phyloP scores from a whole-genome alignment of 2,113 vertebrate species.

The Aramus guarauna region DNA sequence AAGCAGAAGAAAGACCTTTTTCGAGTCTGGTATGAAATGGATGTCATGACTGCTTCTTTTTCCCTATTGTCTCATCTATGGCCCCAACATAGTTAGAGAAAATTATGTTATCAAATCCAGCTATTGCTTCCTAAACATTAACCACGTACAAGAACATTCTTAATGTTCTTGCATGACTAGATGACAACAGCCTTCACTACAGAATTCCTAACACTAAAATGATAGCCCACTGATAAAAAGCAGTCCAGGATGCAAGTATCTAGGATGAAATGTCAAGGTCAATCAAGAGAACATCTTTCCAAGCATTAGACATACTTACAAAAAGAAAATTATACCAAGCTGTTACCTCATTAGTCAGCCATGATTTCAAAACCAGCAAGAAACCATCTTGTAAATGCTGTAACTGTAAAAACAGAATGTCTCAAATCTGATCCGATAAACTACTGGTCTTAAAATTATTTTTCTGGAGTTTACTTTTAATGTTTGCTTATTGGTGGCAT shows the following conservation, averaged over 20 bases:
- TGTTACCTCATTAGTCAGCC: neutral
- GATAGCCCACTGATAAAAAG: neutral
- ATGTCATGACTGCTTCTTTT: neutral
- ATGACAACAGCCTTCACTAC: neutral
- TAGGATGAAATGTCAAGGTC: neutral
- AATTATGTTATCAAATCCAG: neutral
- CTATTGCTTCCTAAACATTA: neutral
- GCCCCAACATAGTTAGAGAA: neutral
- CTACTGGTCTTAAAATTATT: neutral
- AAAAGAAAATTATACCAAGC: neutral
- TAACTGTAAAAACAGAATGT: neutral
- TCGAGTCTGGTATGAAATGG: neutral
- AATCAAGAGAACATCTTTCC: neutral
- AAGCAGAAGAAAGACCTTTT: neutral
- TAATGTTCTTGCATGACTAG: neutral
- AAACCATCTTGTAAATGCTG: neutral
- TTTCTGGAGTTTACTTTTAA: slow-evolving; percentile 14
- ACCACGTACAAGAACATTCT: neutral
- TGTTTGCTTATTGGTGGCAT: slow-evolving; percentile 20
- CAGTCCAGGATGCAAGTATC: neutral
- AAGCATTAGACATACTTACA: neutral
- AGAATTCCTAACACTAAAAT: neutral
- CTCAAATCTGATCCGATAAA: slow-evolving; percentile 2
- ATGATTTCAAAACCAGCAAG: neutral
- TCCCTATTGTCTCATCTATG: neutral